These are phyloP conservation scores for Zaprionus inermis DNA, from an alignment of 1,140 invertebrate species.

Conservation along the genomic window DNA sequence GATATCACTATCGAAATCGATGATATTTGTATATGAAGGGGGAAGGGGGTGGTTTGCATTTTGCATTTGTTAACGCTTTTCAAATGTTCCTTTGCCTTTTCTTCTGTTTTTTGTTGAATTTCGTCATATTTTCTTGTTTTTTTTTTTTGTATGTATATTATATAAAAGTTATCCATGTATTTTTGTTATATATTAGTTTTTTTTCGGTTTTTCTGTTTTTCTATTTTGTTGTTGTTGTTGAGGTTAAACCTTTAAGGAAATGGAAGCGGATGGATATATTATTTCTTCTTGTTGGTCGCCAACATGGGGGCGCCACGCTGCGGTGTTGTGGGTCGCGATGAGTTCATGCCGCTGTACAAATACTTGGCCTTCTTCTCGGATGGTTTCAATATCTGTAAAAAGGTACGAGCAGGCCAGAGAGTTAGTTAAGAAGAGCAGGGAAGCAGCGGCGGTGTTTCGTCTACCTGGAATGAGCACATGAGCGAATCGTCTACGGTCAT, in stretches of 20 bases:
- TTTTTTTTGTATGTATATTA: slow-evolving; percentile 53
- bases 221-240: slow-evolving; percentile 32
- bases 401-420: slow-evolving; percentile 43
- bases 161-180: slow-evolving; percentile 69
- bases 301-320: slow-evolving; percentile 90
- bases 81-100: slow-evolving; percentile 12
- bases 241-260: slow-evolving; percentile 84
- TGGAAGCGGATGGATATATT: slow-evolving; percentile 85
- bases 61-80: slow-evolving; percentile 11
- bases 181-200: slow-evolving; percentile 32
- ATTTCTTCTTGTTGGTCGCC: slow-evolving; percentile 90
- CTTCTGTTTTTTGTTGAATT: slow-evolving; percentile 23
- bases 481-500: slow-evolving; percentile 99
- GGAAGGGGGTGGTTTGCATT: not conserved
- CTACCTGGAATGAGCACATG: slow-evolving; percentile 97
- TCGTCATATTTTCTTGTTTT: slow-evolving; percentile 39
- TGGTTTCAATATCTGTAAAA: slow-evolving; percentile 96
- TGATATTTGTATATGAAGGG: slow-evolving; percentile 15
- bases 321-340: slow-evolving; percentile 93
- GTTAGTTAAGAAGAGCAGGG: not conserved
- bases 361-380: slow-evolving; percentile 99
- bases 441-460: slow-evolving; percentile 16
- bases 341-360: slow-evolving; percentile 95
- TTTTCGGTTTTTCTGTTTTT: slow-evolving; percentile 33
- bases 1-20: not conserved